A percentile compares a stretch with the other conserved stretches of the same genome.
phyloP scores from a whole-genome alignment of 2,113 vertebrate genomes.

The Capreolus pygargus region DNA sequence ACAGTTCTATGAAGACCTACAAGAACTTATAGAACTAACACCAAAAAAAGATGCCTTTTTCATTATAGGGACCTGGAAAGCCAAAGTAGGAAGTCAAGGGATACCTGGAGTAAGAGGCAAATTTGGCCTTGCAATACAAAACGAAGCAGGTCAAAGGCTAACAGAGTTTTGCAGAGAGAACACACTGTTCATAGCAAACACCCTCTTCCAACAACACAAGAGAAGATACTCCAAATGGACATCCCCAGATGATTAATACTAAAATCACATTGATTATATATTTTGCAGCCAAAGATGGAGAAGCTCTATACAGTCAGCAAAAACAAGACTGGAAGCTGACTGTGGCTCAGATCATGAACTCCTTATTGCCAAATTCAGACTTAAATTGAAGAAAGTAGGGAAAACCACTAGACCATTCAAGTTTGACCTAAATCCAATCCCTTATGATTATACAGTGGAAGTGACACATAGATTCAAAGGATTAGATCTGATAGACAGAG shows the following conservation, averaged over 20 bases:
- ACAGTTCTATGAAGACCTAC: not conserved
- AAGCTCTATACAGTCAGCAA: not conserved
- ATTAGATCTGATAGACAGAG: not conserved
- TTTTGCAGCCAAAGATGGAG: not conserved
- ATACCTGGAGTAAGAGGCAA: not conserved
- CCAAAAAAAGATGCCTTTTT: not conserved
- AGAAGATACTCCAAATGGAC: not conserved
- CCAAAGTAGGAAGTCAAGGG: not conserved
- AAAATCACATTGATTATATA: not conserved
- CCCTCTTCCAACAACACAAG: not conserved
- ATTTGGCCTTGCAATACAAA: not conserved
- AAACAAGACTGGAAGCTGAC: not conserved
- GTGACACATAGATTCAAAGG: not conserved
- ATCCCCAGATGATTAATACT: not conserved
- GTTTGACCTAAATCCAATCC: not conserved
- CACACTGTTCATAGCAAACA: not conserved
- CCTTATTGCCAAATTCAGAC: not conserved
- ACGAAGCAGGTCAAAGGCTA: not conserved
- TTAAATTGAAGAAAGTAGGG: not conserved
- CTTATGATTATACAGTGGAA: not conserved
- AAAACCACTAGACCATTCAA: not conserved
- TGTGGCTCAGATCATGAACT: not conserved
- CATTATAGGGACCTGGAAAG: not conserved
- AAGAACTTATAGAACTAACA: not conserved
- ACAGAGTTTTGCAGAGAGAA: not conserved